Conservation (phyloP, 2,888 invertebrate genomes). For the Brachycybe producta region DNA sequence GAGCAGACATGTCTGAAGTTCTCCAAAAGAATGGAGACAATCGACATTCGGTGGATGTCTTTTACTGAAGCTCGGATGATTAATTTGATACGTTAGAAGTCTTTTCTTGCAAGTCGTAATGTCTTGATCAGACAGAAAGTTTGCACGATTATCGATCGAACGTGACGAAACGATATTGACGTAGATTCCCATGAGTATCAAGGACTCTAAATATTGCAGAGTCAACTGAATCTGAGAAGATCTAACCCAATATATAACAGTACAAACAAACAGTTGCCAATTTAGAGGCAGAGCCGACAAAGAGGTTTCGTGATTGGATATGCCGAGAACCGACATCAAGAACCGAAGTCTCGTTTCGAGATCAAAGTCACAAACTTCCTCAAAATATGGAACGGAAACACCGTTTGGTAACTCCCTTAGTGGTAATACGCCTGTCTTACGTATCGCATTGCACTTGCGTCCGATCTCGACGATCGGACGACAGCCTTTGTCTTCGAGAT, state of each 20-base stretch:
- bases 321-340: conserved; percentile 5
- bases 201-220: neutral
- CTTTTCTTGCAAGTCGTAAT: conserved; percentile 11
- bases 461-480: conserved; percentile 4
- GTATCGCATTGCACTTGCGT: neutral
- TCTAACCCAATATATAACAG: conserved; percentile 11
- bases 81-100: conserved; percentile 23
- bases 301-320: conserved; percentile 1
- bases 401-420: neutral
- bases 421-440: neutral
- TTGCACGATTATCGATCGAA: neutral
- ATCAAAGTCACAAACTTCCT: neutral
- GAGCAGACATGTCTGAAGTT: conserved; percentile 31
- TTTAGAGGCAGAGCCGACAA: neutral
- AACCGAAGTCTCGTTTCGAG: neutral
- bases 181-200: conserved; percentile 1
- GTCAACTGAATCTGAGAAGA: neutral
- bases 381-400: conserved; percentile 5
- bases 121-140: conserved; percentile 4
- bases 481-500: neutral
- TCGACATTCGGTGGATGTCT: conserved; percentile 23
- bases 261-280: neutral
- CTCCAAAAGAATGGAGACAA: conserved; percentile 29
- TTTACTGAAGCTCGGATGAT: conserved; percentile 21
- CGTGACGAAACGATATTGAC: neutral